Evolutionary conservation across 2,888 invertebrate genomes (phyloP), one percentile per base, ranked within the genome.

Genomic region (Desoria tigrina): DNA sequence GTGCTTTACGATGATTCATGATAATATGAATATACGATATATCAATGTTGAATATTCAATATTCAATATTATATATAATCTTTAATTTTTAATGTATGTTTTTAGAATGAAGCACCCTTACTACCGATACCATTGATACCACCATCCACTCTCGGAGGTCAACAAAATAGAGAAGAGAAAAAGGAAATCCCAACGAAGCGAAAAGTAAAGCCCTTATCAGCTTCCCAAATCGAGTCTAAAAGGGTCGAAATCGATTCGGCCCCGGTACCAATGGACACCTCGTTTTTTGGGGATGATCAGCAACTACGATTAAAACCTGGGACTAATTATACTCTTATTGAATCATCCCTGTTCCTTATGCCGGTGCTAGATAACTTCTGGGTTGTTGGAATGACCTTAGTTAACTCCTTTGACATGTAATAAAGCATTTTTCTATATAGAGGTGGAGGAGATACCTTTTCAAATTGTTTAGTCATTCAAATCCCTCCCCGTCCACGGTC

Each of bases 331-430:
- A 11, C 28, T n/a, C 21, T 50, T 11, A 14, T 53, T 27, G 63
- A 67, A 14, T 45, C 45, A 1, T 64, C 65, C 6, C 39, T 58
- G 7, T 70, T 70, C 28, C 62, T 68, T 23, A 45, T 62, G 2
- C 66, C 71, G 11, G 61, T 64, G 14, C 24, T 68, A 50, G 71
- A 71, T 32, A 50, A n/a, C n/a, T n/a, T 26, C 53, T 71, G 66
- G 50, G 63, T 65, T 11, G 60, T 68, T 60, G 71, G 71, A 60
- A 60, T 64, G 45, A 62, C 66, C 0, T 37, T 71, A 1, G 11
- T 54, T 7, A 71, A 71, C 42, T 37, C 50, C 14, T 49, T 65
- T 11, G 42, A 39, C 2, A 65, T 9, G 70, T 70, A 59, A 14
- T 57, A 49, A 11, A 58, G 32, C 23, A 6, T 28, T 56, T 24